Evolutionary conservation across 2,797 vertebrate genomes (phyloP).

Genomic region (Chromis chromis): DNA sequence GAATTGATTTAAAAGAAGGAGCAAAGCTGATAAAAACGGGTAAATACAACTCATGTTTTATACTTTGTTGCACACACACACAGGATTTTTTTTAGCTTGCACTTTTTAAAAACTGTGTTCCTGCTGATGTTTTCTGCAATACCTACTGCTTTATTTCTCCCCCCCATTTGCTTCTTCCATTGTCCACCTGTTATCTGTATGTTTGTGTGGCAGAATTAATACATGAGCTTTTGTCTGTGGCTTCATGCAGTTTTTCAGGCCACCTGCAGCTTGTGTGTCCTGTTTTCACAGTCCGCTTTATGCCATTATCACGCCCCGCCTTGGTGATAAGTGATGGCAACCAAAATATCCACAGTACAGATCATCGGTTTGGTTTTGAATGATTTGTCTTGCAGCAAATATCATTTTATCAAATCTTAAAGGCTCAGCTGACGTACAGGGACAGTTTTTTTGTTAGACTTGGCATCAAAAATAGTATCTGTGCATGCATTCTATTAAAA

Average conservation of each 20-base stretch:
- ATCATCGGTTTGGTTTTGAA: conserved; percentile 17
- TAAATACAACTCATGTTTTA: no score
- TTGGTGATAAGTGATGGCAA: conserved; percentile 47
- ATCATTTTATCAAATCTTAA: background rate
- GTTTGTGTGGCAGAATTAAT: conserved; percentile 39
- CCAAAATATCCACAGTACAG: conserved; percentile 11
- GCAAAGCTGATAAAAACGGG: no score
- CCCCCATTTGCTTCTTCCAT: conserved; percentile 22
- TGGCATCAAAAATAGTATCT: no score
- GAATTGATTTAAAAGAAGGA: background rate
- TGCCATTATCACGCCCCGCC: conserved; percentile 35
- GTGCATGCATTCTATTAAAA: no score
- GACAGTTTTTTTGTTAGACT: background rate
- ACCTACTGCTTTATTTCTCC: conserved; percentile 11
- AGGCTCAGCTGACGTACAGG: background rate
- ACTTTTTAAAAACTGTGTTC: no score
- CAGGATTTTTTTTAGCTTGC: no score
- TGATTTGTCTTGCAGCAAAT: conserved; percentile 4
- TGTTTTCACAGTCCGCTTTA: conserved; percentile 53
- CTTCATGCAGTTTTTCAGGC: conserved; percentile 34
- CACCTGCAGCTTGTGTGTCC: conserved; percentile 55
- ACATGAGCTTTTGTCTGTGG: conserved; percentile 53
- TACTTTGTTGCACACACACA: no score
- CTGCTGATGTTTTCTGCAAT: conserved; percentile 6
- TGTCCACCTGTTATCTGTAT: conserved; percentile 43